phyloP scores from a whole-genome alignment of 2,797 vertebrate genomes.

The Acanthiza pusilla region DNA sequence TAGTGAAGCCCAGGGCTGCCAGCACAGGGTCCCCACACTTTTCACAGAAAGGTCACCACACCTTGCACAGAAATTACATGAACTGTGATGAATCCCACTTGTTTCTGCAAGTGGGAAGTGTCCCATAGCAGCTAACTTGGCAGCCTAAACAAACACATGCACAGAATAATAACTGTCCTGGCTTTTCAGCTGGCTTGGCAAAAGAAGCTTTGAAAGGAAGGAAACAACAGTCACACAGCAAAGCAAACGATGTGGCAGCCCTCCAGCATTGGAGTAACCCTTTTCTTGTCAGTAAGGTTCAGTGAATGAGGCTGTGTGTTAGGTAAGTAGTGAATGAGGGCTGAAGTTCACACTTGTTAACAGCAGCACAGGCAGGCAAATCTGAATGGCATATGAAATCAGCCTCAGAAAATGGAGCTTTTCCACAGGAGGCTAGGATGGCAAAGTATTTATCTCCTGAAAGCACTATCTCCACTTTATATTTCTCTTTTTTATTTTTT shows the following conservation, averaged over 20 bases:
- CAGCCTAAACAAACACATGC: background rate
- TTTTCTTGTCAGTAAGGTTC: background rate
- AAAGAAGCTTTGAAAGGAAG: background rate
- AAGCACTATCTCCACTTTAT: background rate
- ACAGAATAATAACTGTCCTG: background rate
- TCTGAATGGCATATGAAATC: background rate
- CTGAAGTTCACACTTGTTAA: background rate
- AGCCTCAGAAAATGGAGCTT: background rate
- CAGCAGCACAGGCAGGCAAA: background rate
- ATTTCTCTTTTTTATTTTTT: background rate
- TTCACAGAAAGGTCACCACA: background rate
- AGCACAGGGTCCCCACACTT: background rate
- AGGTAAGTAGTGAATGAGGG: background rate
- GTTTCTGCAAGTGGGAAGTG: background rate
- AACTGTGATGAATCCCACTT: background rate
- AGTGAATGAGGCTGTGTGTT: background rate
- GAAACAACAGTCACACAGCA: background rate
- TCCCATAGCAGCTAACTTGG: background rate
- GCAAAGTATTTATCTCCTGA: background rate
- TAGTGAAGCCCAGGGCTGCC: background rate
- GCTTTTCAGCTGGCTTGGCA: background rate
- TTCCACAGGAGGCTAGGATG: background rate
- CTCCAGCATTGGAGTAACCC: background rate
- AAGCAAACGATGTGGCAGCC: background rate
- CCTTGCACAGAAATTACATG: background rate